Evolutionary conservation across 2,113 vertebrate genomes (phyloP).

Genomic region (Ochotona curzoniae): DNA sequence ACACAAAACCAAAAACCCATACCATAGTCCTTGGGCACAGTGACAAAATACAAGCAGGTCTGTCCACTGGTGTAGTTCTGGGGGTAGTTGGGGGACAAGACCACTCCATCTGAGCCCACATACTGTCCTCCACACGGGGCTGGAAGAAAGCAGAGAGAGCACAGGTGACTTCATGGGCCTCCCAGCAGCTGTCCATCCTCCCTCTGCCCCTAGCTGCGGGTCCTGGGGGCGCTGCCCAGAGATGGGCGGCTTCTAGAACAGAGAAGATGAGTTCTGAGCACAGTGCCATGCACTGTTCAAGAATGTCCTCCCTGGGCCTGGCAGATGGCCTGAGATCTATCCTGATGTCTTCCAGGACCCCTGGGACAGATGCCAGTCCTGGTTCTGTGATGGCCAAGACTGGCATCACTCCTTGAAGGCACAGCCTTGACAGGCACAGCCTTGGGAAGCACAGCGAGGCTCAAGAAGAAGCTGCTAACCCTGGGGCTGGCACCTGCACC

Average conservation of each 20-base stretch:
- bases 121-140: slow-evolving; percentile 98
- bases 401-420: neutral
- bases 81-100: slow-evolving; percentile 96
- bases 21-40: slow-evolving; percentile 97
- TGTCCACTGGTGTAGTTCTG: slow-evolving; percentile 96
- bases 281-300: neutral
- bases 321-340: neutral
- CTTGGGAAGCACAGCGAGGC: neutral
- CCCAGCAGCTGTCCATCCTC: neutral
- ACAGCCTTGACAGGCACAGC: neutral
- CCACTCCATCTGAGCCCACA: slow-evolving; percentile 93
- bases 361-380: neutral
- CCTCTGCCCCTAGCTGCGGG: neutral
- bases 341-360: too few species aligned
- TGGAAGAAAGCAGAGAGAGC: slow-evolving; percentile 76
- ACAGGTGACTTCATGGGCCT: neutral
- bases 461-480: neutral
- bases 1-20: slow-evolving; percentile 43
- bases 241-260: too few species aligned
- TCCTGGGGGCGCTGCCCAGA: neutral
- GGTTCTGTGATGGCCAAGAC: neutral
- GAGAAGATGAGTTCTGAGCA: neutral
- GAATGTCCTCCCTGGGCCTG: neutral
- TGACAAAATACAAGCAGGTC: slow-evolving; percentile 94
- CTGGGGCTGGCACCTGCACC: neutral